These are phyloP conservation scores for Suncus etruscus DNA, from an alignment of 2,113 vertebrate genomes.

Conservation along the genomic window DNA sequence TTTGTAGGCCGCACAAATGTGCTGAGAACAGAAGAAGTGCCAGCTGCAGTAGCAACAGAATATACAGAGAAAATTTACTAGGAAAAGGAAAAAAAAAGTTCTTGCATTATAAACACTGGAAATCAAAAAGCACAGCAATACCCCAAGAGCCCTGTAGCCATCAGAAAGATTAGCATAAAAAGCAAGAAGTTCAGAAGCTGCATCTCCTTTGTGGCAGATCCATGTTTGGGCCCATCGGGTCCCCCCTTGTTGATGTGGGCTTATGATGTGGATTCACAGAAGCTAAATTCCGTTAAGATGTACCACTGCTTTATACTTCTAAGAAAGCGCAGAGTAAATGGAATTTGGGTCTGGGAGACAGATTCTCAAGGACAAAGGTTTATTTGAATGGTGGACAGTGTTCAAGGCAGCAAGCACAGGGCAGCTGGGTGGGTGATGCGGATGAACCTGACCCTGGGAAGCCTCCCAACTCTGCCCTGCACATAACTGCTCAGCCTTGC, in stretches of 20 bases:
- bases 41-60: constrained; percentile 64
- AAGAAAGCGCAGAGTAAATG: neutral
- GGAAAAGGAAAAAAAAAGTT: constrained; percentile 52
- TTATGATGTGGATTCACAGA: neutral
- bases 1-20: constrained; percentile 43
- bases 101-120: constrained; percentile 72
- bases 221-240: neutral
- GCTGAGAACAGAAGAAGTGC: constrained; percentile 61
- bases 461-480: constrained; percentile 41
- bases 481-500: constrained; percentile 21
- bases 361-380: neutral
- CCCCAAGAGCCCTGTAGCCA: neutral
- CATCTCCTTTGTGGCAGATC: neutral
- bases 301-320: neutral
- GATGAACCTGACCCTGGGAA: constrained; percentile 30
- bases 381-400: constrained; percentile 26
- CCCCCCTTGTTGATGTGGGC: neutral
- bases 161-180: constrained; percentile 39
- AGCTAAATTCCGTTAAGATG: neutral
- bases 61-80: constrained; percentile 54
- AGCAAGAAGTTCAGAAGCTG: constrained; percentile 17
- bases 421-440: neutral
- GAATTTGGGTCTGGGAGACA: neutral
- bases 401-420: neutral
- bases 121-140: constrained; percentile 1